These are phyloP conservation scores for Marmota monax DNA, from an alignment of 2,113 vertebrate genomes.

Conservation along the genomic window DNA sequence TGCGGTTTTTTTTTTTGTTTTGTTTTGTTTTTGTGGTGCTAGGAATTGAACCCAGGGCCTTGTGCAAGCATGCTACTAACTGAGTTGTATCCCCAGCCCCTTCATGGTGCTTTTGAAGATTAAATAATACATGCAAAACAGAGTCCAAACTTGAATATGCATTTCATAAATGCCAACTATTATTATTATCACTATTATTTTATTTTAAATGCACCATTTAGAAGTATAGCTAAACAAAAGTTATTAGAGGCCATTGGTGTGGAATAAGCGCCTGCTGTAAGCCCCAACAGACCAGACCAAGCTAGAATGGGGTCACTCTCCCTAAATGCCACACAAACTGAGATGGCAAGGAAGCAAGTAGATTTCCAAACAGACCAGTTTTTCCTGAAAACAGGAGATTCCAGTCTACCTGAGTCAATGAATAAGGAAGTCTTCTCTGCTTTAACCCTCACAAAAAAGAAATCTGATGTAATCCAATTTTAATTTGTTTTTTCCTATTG, in stretches of 20 bases:
- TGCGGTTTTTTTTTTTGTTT: no score
- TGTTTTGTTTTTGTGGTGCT: no score
- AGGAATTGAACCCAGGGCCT: no score
- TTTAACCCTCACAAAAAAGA: background rate
- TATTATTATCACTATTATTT: background rate
- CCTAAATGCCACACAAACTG: background rate
- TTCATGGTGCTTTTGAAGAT: background rate
- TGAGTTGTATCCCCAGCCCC: no score
- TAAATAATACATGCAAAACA: background rate
- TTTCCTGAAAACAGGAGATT: background rate
- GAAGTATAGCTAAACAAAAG: background rate
- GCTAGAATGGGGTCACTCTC: background rate
- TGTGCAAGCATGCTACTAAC: no score
- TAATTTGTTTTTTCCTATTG: background rate
- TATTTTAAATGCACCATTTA: background rate
- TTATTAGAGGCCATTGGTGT: background rate
- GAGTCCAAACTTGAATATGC: background rate
- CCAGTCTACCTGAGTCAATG: background rate
- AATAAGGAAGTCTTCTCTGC: background rate
- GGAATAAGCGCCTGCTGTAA: background rate
- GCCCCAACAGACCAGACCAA: background rate
- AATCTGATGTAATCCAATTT: background rate
- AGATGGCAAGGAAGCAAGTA: background rate
- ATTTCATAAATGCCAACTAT: background rate
- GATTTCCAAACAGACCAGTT: background rate